Base-by-base conservation (phyloP, 2,113 vertebrate species). In the Connochaetes taurinus region DNA sequence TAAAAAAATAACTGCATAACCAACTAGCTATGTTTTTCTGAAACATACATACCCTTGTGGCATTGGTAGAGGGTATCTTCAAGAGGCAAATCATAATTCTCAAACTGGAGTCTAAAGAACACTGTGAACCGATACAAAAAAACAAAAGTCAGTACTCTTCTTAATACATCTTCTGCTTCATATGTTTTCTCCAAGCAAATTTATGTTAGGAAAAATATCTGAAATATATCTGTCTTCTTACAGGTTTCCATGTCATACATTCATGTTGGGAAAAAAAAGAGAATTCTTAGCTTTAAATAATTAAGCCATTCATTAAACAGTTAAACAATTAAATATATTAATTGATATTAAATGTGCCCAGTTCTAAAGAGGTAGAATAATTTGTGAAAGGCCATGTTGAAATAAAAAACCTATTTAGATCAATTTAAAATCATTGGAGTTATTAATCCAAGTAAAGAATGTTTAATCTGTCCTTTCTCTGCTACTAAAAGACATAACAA, bases 81-180 rank as follows among this genome's bases (percentile, higher is more conserved):
- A 99, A 98, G 96, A 99, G 98, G 98, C 99, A 99, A 98, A 99
- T 99, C 99, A 99, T 99, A 97, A 99, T 99, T 98, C 99, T 99
- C 98, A 99, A 98, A 97, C 99, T 99, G 94, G 99, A 99, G 98
- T 99, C 99, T 98, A 99, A 99, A 95, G 99, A 99, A 98, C 99
- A 99, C 99, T 99, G 98, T 29, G 45, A 97, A 98, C 4, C 93
- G 67, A 96, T 76, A 97, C 7, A 52, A 92, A 95, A 67, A 60
- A 96, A 53, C 21, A 19, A 60, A 94, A 84, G 84, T 98, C 88
- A 98, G 57, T 87, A 85, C 2, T 7, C 94, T 94, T 97, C 67
- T 76, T 84, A 57, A 17, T 17, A 58, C 2, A 5, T 6, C 5
- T 94, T 82, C 97, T 97, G 36, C 33, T 94, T 95, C n/a, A 87